These are phyloP conservation scores for Augiades crinisus DNA, from an alignment of 2,888 invertebrate species.

Conservation along the genomic window DNA sequence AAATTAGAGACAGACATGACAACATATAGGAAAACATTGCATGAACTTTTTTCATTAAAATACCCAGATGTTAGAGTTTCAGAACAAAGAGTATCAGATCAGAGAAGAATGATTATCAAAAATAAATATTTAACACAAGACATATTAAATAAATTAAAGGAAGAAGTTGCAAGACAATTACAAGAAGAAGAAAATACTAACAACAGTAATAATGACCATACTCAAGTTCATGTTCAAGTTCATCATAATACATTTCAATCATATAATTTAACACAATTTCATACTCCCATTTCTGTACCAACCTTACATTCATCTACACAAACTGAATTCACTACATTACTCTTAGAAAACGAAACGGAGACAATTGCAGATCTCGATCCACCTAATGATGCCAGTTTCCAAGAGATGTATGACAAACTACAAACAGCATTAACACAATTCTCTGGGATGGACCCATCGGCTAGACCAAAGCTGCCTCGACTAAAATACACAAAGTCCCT, in stretches of 20 bases:
- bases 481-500: too few relatives aligned
- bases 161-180: neutral
- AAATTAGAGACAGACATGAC: slow-evolving; percentile 11
- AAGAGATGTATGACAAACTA: neutral
- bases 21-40: neutral
- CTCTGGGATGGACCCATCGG: neutral
- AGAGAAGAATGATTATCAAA: slow-evolving; percentile 26
- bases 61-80: slow-evolving; percentile 15
- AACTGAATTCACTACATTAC: neutral
- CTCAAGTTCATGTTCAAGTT: neutral
- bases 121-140: slow-evolving; percentile 11
- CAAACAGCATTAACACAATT: neutral
- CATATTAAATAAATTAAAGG: neutral
- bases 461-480: neutral
- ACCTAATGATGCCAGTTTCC: neutral
- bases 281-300: neutral
- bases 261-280: neutral
- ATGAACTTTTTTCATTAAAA: neutral
- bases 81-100: slow-evolving; percentile 30
- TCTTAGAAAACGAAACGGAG: neutral
- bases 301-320: neutral
- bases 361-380: neutral
- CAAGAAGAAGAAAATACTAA: neutral
- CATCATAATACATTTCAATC: neutral
- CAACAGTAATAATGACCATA: neutral